These are phyloP conservation scores for Branchellion lobata DNA, from an alignment of 2,888 invertebrate species.

Conservation along the genomic window DNA sequence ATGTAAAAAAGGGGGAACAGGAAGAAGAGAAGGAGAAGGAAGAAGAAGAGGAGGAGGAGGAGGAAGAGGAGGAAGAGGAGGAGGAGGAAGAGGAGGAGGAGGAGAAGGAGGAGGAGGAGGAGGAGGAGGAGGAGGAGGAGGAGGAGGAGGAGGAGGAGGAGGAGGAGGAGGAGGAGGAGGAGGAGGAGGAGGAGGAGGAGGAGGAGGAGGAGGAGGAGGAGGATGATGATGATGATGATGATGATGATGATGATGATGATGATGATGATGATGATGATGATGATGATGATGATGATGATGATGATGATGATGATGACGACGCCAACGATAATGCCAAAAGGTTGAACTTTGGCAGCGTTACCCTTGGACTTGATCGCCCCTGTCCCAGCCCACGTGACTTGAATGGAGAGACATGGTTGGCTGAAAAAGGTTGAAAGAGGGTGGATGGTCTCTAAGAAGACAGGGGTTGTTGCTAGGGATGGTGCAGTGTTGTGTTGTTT, in stretches of 20 bases:
- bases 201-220: background rate
- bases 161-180: background rate
- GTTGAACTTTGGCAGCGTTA: no score
- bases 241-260: background rate
- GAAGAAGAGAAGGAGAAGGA: background rate
- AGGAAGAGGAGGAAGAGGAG: background rate
- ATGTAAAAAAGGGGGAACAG: background rate
- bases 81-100: background rate
- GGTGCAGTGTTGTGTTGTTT: background rate
- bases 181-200: background rate
- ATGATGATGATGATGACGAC: background rate
- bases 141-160: background rate
- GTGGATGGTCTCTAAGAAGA: constrained; percentile 3
- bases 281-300: background rate
- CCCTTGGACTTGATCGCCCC: background rate
- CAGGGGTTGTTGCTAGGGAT: background rate
- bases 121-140: background rate
- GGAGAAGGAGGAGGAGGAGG: background rate
- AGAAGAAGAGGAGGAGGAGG: background rate
- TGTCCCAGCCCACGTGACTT: background rate
- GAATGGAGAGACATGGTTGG: background rate
- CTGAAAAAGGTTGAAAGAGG: background rate
- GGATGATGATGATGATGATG: background rate
- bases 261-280: background rate
- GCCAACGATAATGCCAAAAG: background rate